A percentile compares a stretch with the other conserved stretches of the same genome.
phyloP scores from a whole-genome alignment of 1,140 invertebrate genomes.

The Euborellia annulipes region DNA sequence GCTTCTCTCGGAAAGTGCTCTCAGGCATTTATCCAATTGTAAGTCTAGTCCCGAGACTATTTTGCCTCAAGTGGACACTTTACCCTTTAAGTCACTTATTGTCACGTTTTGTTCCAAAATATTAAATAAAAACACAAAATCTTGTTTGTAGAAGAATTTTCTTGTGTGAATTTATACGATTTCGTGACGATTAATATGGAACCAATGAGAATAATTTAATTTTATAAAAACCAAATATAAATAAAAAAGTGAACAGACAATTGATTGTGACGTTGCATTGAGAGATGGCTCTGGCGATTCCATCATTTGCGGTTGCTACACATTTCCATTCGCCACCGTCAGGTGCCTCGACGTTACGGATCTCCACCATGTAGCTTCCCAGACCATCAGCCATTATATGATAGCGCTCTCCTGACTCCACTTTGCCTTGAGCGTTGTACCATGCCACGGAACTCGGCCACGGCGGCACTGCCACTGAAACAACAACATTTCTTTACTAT shows the following conservation, averaged over 20 bases:
- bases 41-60: too few relatives aligned
- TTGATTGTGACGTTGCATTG: slow-evolving; percentile 51
- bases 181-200: neutral
- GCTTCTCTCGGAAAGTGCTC: too few relatives aligned
- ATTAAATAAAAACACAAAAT: too few relatives aligned
- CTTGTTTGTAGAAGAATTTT: too few relatives aligned
- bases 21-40: too few relatives aligned
- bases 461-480: slow-evolving; percentile 61
- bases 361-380: slow-evolving; percentile 57
- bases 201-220: neutral
- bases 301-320: slow-evolving; percentile 53
- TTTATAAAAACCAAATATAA: too few relatives aligned
- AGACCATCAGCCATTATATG: slow-evolving; percentile 60
- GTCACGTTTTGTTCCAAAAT: too few relatives aligned
- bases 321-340: slow-evolving; percentile 84
- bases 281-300: slow-evolving; percentile 54
- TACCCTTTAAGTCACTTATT: too few relatives aligned
- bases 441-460: slow-evolving; percentile 62
- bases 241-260: too few relatives aligned
- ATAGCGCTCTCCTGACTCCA: slow-evolving; percentile 48
- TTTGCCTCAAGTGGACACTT: too few relatives aligned
- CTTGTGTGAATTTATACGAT: too few relatives aligned
- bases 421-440: slow-evolving; percentile 67
- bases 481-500: too few relatives aligned
- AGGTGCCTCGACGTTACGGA: slow-evolving; percentile 50